Percentiles rank a stretch among this genome's conserved stretches.
These are phyloP conservation scores for Manis crassicaudata DNA, from an alignment of 2,797 vertebrate species.

Conservation along the genomic window DNA sequence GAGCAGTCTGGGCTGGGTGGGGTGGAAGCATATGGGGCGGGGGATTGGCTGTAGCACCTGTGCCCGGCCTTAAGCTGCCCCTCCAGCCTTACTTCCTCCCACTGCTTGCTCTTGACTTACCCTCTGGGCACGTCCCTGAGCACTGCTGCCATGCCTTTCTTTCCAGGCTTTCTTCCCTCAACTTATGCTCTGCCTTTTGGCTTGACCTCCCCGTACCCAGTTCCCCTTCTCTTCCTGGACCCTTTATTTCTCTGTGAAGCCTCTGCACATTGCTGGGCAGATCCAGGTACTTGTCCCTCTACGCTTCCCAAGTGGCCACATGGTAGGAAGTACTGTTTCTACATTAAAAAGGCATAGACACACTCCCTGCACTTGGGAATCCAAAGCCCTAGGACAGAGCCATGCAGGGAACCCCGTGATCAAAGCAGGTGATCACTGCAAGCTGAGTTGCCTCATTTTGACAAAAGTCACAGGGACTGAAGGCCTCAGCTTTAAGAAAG, in stretches of 20 bases:
- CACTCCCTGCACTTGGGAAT: background rate
- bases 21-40: no score
- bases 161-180: background rate
- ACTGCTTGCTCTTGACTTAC: background rate
- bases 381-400: background rate
- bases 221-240: background rate
- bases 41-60: background rate
- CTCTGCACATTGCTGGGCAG: background rate
- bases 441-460: background rate
- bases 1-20: background rate
- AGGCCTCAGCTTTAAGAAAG: background rate
- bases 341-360: background rate
- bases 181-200: no score
- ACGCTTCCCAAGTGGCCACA: background rate
- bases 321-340: background rate
- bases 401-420: no score
- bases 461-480: background rate
- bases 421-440: background rate
- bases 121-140: background rate
- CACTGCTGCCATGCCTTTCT: rapidly evolving
- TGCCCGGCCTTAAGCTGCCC: background rate
- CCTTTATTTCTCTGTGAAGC: background rate
- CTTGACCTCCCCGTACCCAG: background rate
- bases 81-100: background rate
- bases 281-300: background rate